Percentiles rank a stretch among this genome's conserved stretches.
Evolutionary conservation across 2,113 vertebrate species (phyloP).

Genomic region (Dipodomys stephensi): DNA sequence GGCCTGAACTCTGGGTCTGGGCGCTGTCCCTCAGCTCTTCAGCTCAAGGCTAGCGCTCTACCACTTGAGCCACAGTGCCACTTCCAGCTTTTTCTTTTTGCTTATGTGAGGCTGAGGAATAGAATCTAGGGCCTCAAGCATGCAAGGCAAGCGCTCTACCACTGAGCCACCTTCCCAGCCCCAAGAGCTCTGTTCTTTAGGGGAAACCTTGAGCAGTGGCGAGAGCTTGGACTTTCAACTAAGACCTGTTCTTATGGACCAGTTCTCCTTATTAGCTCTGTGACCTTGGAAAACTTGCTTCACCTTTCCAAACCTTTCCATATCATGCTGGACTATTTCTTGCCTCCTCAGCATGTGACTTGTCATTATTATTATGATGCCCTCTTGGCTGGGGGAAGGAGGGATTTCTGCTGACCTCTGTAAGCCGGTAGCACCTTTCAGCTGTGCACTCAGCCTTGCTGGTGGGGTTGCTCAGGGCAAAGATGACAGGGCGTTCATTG

Average conservation of each 20-base stretch:
- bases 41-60: too few relatives aligned
- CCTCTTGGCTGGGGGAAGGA: slow-evolving; percentile 62
- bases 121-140: too few relatives aligned
- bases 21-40: too few relatives aligned
- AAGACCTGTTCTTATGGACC: background rate
- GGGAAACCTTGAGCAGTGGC: background rate
- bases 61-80: too few relatives aligned
- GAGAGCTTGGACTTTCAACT: background rate
- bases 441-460: slow-evolving; percentile 98
- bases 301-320: slow-evolving; percentile 26
- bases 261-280: background rate
- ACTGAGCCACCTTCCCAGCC: too few relatives aligned
- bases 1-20: too few relatives aligned
- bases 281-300: background rate
- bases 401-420: slow-evolving; percentile 88
- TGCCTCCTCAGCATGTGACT: background rate
- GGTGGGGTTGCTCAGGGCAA: slow-evolving; percentile 98
- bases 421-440: slow-evolving; percentile 96
- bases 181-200: too few relatives aligned
- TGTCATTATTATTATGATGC: background rate
- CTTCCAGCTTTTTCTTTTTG: too few relatives aligned
- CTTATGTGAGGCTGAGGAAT: too few relatives aligned
- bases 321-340: background rate
- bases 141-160: too few relatives aligned
- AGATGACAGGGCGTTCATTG: slow-evolving; percentile 96